phyloP scores from a whole-genome alignment of 2,113 vertebrate genomes.

The Hippocampus mohnikei region DNA sequence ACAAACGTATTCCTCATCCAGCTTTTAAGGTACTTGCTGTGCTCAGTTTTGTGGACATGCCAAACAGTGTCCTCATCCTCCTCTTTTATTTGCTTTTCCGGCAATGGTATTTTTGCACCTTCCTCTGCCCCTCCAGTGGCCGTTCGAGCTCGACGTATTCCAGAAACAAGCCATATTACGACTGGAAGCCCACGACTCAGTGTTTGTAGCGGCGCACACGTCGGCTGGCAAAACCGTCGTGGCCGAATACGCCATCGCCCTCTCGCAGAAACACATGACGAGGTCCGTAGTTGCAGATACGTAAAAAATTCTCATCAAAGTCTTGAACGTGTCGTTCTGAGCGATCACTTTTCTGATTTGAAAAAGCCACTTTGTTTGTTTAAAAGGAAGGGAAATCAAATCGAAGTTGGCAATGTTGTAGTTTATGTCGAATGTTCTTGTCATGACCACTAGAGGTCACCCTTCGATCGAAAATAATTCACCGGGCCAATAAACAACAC shows the following conservation, averaged over 20 bases:
- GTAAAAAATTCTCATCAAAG: no score
- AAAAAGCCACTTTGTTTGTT: neutral
- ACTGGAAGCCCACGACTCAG: constrained; percentile 82
- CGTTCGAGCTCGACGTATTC: constrained; percentile 86
- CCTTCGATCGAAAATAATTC: no score
- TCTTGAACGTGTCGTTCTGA: neutral
- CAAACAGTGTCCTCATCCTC: neutral
- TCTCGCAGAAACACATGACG: constrained; percentile 92
- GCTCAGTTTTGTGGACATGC: no score
- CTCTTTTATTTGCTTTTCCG: neutral
- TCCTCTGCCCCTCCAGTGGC: constrained; percentile 72
- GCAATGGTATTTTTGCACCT: constrained; percentile 1
- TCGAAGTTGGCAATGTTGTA: neutral
- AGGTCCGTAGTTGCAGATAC: constrained; percentile 65
- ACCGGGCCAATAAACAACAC: no score
- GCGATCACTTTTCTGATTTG: neutral
- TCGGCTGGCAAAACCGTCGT: constrained; percentile 91
- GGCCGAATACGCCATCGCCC: constrained; percentile 88
- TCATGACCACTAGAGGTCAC: neutral
- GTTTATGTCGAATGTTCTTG: neutral
- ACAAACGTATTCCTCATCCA: constrained; percentile 84
- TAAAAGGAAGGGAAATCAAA: neutral
- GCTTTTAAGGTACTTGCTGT: constrained; percentile 76
- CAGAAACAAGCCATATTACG: constrained; percentile 89
- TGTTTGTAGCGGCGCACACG: constrained; percentile 88